Evolutionary conservation across 2,888 invertebrate genomes (phyloP), one percentile per base, ranked within the genome.

Genomic region (Lepidochitona cinerea): DNA sequence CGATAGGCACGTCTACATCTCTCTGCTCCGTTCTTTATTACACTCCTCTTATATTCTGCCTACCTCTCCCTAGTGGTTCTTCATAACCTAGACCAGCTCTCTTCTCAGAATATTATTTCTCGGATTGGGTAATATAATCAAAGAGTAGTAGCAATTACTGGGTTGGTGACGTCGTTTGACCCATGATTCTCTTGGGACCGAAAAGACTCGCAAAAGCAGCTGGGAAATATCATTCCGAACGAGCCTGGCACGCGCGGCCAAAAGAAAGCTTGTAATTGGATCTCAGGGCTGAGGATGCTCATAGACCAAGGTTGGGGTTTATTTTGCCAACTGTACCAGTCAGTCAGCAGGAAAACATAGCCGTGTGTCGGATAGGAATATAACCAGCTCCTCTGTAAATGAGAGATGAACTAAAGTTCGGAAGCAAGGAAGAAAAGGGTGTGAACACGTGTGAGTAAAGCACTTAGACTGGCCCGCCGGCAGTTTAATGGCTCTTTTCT

Each of bases 291-390:
- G 23, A 14, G 23, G 29, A 59, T 29, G 23, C 59, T 29, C 12
- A 12, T 59, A 59, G 26, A 59, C 59, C 4, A 23, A 4, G 59
- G 26, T 59, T 59, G 12, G 59, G 59, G 26, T 59, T 18, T 59
- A 59, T 59, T 59, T 59, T 59, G 59, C 59, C 59, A 59, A 59
- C 59, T 23, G 59, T 59, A 59, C 59, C 23, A 59, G 59, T 59
- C 59, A 59, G 59, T 59, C 59, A 59, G 59, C 29, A 26, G 59
- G 59, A 23, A 59, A 23, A 59, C 59, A 59, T 26, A 14, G 26
- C 12, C 32, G 12, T 23, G 59, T 23, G 59, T 23, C 59, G 59
- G 59, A 18, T 32, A 26, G 59, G 59, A 59, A 59, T 59, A n/a
- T n/a, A n/a, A n/a, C n/a, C n/a, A n/a, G n/a, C n/a, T n/a, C n/a